Evolutionary conservation across 1,140 invertebrate species (phyloP), one percentile per base, ranked within the genome.

Genomic region (Drosophila kanapiae): DNA sequence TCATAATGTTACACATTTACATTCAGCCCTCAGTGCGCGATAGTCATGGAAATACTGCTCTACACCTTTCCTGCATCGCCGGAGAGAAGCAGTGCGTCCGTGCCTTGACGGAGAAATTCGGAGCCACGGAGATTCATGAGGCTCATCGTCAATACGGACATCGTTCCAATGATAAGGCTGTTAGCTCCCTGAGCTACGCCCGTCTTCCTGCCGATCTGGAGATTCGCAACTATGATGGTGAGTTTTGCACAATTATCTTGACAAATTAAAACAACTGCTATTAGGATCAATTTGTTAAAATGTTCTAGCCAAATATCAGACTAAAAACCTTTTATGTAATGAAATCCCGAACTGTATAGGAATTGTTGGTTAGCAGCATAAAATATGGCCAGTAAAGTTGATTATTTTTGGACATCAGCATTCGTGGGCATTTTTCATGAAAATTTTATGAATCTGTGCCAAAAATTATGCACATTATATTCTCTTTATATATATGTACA

Each of bases 191-290:
- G 37, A 92, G 86, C 70, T 88, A 93, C 40, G 94, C 94, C 23
- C 93, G 94, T 9, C 79, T 95, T 47, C 94, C 94, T n/a, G 93
- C 94, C 42, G 93, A 95, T 78, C 93, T 97, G 33, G 95, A 97
- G 79, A 94, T 96, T 81, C 95, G 95, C 88, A 97, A 97, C 92
- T 97, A 96, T 93, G 95, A 95, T 93, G 97, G 97, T 97, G 92
- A 95, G 94, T 23, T 23, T 23, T 23, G 23, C 3, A 23, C 23
- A 23, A 23, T 23, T 23, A 2, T 23, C 1, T 23, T 23, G 23
- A 23, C 23, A 23, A 23, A 23, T 23, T 23, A 23, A 2, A 23
- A 23, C 23, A 23, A 23, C 3, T 23, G 23, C 3, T 23, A 23
- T 23, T 23, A 23, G 23, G 23, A 3, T 23, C 23, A 23, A 23